phyloP scores from a whole-genome alignment of 1,140 invertebrate genomes.

The Cyclargus thomasi region DNA sequence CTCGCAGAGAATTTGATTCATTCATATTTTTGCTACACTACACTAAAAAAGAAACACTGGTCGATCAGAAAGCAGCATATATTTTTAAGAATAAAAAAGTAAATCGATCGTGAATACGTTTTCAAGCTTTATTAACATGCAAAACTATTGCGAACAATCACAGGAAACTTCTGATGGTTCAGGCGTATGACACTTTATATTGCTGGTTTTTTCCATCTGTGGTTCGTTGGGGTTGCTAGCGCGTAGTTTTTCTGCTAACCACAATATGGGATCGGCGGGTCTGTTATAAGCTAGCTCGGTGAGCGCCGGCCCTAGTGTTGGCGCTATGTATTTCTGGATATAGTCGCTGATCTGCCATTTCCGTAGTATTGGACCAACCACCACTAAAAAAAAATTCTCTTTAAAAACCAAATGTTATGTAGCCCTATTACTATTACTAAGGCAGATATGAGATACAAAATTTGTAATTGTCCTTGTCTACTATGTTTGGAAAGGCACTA shows the following conservation, averaged over 20 bases:
- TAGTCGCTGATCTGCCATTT: slow-evolving; percentile 79
- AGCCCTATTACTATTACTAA: too few species aligned
- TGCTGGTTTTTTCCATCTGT: slow-evolving; percentile 36
- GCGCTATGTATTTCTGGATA: slow-evolving; percentile 79
- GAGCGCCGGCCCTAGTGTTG: slow-evolving; percentile 80
- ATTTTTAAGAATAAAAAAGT: too few species aligned
- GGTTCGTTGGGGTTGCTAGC: slow-evolving; percentile 86
- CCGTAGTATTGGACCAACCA: slow-evolving; percentile 77
- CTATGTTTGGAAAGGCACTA: too few species aligned
- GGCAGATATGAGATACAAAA: too few species aligned
- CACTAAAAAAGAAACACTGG: too few species aligned
- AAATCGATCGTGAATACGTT: too few species aligned
- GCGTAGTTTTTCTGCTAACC: slow-evolving; percentile 86
- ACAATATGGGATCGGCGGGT: slow-evolving; percentile 84
- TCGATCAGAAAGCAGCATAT: too few species aligned
- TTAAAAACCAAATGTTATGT: neutral
- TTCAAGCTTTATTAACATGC: too few species aligned
- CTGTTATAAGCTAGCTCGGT: slow-evolving; percentile 82
- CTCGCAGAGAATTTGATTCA: too few species aligned
- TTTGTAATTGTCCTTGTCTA: too few species aligned
- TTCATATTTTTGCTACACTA: too few species aligned
- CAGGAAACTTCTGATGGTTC: slow-evolving; percentile 36
- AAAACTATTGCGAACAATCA: slow-evolving; percentile 1
- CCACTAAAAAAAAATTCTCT: slow-evolving; percentile 67
- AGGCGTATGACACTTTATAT: slow-evolving; percentile 48